Percentiles rank a stretch among this genome's conserved stretches.
Conservation (phyloP, 2,888 invertebrate species). For the Campoplex capitator region DNA sequence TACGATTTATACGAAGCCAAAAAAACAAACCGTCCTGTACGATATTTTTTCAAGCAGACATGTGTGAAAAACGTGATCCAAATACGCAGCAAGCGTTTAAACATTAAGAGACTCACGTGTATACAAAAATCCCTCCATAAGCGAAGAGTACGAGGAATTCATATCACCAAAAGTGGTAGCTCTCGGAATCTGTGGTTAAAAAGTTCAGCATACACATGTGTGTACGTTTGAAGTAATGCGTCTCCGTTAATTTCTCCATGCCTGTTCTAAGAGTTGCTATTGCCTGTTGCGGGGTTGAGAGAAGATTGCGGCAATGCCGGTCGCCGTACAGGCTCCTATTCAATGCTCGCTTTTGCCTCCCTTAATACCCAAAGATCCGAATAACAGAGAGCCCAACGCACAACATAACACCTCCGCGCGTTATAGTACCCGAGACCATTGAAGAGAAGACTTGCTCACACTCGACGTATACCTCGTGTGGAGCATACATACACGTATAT, state of each 20-base stretch:
- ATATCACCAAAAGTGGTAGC: slow-evolving; percentile 50
- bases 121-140: not conserved
- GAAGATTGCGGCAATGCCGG: slow-evolving; percentile 55
- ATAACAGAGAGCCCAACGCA: slow-evolving; percentile 74
- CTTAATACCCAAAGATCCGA: slow-evolving; percentile 66
- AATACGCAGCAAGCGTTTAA: not conserved
- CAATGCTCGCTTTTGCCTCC: slow-evolving; percentile 55
- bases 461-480: slow-evolving; percentile 49
- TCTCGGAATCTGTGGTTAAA: slow-evolving; percentile 36
- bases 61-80: not conserved
- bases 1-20: not conserved
- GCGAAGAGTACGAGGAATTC: slow-evolving; percentile 45
- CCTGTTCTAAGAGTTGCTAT: slow-evolving; percentile 29
- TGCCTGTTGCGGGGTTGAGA: slow-evolving; percentile 18
- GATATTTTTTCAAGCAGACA: not conserved
- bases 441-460: slow-evolving; percentile 73
- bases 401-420: slow-evolving; percentile 82
- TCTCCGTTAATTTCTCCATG: slow-evolving; percentile 54
- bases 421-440: slow-evolving; percentile 77
- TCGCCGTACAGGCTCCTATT: slow-evolving; percentile 51
- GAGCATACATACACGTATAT: slow-evolving; percentile 47
- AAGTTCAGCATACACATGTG: not conserved
- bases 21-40: not conserved
- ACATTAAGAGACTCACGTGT: not conserved
- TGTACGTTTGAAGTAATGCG: slow-evolving; percentile 48